These are phyloP conservation scores for Promerops cafer DNA, from an alignment of 2,113 vertebrate genomes.

Conservation along the genomic window DNA sequence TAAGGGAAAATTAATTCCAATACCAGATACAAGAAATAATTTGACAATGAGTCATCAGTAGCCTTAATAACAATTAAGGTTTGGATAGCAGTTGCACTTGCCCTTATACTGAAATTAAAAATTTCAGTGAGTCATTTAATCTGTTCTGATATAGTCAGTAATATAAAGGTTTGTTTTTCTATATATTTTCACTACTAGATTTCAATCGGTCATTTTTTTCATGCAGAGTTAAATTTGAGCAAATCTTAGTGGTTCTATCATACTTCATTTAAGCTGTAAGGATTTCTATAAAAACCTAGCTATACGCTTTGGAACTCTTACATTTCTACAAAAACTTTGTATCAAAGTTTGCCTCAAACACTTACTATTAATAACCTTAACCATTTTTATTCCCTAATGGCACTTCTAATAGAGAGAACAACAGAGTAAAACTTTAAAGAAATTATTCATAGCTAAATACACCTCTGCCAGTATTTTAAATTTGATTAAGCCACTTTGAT, in stretches of 20 bases:
- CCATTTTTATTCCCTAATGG: not conserved
- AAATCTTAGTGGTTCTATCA: not conserved
- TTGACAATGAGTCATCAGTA: not conserved
- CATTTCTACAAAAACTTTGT: not conserved
- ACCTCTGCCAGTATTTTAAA: not conserved
- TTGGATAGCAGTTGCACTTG: not conserved
- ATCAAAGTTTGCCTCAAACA: not conserved
- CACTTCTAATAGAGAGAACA: not conserved
- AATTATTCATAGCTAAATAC: not conserved
- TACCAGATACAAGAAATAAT: not conserved
- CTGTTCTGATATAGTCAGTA: not conserved
- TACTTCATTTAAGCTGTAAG: not conserved
- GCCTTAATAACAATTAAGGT: not conserved
- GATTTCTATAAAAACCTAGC: not conserved
- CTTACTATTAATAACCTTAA: not conserved
- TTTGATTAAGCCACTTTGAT: not conserved
- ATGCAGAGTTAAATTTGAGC: not conserved
- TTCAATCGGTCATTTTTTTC: not conserved
- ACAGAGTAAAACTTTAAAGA: not conserved
- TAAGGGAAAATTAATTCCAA: not conserved
- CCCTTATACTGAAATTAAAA: not conserved
- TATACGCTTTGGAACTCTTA: not conserved
- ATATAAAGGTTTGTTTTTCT: not conserved
- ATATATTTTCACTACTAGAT: not conserved
- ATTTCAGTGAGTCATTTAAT: not conserved